Base-by-base conservation (phyloP, 2,797 vertebrate species). In the Luscinia megarhynchos region DNA sequence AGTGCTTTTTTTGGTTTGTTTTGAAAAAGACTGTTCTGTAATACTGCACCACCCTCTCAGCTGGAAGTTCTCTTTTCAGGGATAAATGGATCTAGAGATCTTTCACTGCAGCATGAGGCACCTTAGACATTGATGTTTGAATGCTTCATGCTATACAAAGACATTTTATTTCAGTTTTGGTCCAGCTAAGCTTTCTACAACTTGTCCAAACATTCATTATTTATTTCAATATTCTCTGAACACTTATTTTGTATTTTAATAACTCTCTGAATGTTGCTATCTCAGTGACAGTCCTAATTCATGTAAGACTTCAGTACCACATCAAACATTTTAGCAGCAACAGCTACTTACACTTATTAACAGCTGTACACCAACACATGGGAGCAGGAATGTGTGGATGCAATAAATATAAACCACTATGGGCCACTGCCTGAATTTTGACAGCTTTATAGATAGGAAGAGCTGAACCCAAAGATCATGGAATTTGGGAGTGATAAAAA, bases 291-390 rank as follows among this genome's bases (percentile, higher is more conserved):
- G 30, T 5, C 74, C 38, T 69, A 46, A 62, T 13, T 70, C 12
- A 30, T 6, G 3, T 20, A 51, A 29, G 61, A 51, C 34, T 51
- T 45, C 23, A 43, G 27, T 9, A n/a, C 26, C 55, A 36, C 12
- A 21, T 59, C 43, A 58, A 34, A 70, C 40, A 17, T 59, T 84
- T 85, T 18, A 74, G 53, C 27, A 69, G 53, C 15, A 84, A 36
- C 19, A 70, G 66, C 53, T 51, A 4, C 51, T 55, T 36, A 55
- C 18, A 6, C 12, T 45, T 32, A 73, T 19, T 73, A 55, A 13
- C 0, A 1, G 14, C 69, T 62, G 36, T 36, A 53, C n/a, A 32
- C 19, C 48, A 90, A 55, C 27, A 43, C 0, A 0, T 8, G 13
- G 27, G 21, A 61, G 38, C 58, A 73, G 54, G 15, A 78, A 38